Percentiles rank a stretch among this genome's conserved stretches.
Evolutionary conservation across 2,888 invertebrate genomes (phyloP).

Genomic region (Clivina fossor): DNA sequence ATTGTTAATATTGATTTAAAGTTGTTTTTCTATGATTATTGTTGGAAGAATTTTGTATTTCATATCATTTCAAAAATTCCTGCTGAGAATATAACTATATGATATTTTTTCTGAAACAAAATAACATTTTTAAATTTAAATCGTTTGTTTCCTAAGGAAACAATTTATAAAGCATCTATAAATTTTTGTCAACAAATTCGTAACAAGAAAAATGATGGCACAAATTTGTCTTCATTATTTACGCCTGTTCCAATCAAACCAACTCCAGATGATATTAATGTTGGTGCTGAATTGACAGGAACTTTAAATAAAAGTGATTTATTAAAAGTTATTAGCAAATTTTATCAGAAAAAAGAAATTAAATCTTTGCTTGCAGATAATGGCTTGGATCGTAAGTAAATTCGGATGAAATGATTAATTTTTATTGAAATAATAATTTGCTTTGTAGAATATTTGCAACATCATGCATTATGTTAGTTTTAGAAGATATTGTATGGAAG

Average conservation of each 20-base stretch:
- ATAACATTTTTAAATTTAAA: too few relatives aligned
- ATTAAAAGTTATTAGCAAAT: slow-evolving; percentile 77
- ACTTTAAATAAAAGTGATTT: slow-evolving; percentile 78
- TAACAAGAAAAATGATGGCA: slow-evolving; percentile 53
- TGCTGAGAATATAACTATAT: too few relatives aligned
- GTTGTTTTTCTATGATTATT: too few relatives aligned
- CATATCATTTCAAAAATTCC: too few relatives aligned
- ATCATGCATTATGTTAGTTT: slow-evolving; percentile 88
- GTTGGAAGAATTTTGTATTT: too few relatives aligned
- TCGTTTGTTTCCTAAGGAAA: too few relatives aligned
- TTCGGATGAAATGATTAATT: slow-evolving; percentile 7
- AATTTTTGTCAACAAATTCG: slow-evolving; percentile 35
- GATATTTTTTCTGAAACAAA: too few relatives aligned
- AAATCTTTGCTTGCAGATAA: slow-evolving; percentile 75
- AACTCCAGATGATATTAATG: slow-evolving; percentile 74
- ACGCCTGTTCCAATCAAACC: slow-evolving; percentile 77
- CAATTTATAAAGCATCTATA: slow-evolving; percentile 10
- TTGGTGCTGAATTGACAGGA: slow-evolving; percentile 86
- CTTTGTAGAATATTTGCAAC: slow-evolving; percentile 73
- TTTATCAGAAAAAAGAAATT: slow-evolving; percentile 79
- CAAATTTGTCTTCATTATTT: slow-evolving; percentile 65
- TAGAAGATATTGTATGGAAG: slow-evolving; percentile 82
- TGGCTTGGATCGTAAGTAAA: slow-evolving; percentile 76
- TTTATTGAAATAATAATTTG: slow-evolving; percentile 8
- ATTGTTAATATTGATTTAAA: too few relatives aligned